phyloP scores from a whole-genome alignment of 2,797 vertebrate species.

The Masticophis lateralis region DNA sequence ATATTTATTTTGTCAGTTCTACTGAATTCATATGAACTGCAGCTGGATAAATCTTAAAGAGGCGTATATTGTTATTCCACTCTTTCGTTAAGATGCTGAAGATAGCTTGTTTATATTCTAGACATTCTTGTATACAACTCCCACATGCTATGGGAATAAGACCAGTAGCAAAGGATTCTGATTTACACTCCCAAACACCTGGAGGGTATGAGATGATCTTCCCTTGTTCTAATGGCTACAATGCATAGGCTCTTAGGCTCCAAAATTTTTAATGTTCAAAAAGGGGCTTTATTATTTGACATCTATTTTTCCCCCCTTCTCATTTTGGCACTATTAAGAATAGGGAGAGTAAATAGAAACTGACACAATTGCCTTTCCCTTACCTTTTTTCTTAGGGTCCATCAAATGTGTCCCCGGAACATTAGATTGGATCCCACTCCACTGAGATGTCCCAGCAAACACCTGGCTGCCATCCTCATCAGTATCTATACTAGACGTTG shows the following conservation, averaged over 20 bases:
- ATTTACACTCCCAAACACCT: not conserved
- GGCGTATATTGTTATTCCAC: not conserved
- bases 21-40: not conserved
- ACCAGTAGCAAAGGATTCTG: not conserved
- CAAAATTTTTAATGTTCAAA: not conserved
- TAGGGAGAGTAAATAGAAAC: not conserved
- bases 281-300: not conserved
- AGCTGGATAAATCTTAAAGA: not conserved
- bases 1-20: not conserved
- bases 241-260: not conserved
- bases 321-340: not conserved
- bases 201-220: not conserved
- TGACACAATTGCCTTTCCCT: constrained; percentile 22
- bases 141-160: not conserved
- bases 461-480: constrained; percentile 63
- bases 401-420: constrained; percentile 36
- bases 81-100: not conserved
- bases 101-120: not conserved
- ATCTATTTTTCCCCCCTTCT: not conserved
- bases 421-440: constrained; percentile 49
- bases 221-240: not conserved
- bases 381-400: constrained; percentile 61
- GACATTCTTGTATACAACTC: not conserved
- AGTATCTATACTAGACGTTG: constrained; percentile 50
- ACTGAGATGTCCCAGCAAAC: constrained; percentile 59